Evolutionary conservation across 92 coral and sea anemone genomes (phyloP), one percentile per base, ranked within the genome.

Genomic region (Epizoanthus fatuus): DNA sequence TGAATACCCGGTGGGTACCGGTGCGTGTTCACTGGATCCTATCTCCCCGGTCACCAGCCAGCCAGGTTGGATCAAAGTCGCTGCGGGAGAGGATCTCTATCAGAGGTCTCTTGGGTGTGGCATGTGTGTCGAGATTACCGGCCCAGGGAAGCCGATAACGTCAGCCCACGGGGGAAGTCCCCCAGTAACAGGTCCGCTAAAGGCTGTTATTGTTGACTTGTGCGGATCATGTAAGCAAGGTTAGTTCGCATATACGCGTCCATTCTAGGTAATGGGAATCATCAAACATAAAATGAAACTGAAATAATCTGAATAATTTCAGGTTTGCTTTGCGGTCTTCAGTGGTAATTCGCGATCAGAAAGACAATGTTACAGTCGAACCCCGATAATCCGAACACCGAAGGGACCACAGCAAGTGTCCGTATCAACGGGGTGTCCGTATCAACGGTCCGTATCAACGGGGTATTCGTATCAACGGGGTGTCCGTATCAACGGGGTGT

Each of bases 31-130:
- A 55, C 75, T 94, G 58, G 95, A 91, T 40, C 98, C 95, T 15
- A 73, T 87, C 10, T 83, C 97, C 42, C 98, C 98, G 32, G 73
- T 94, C 17, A 83, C 67, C 65, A 89, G 80, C 4, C 91, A 90
- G 40, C 93, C 92, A 29, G 95, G 86, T 2, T 91, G 95, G 95
- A 91, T 94, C 35, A 86, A 72, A 75, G 98, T 94, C 25, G 98
- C 98, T 60, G 98, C 98, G 32, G 94, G 98, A 14, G 15, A 84
- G 79, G 89, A 79, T 19, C 92, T 91, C 44, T 94, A 80, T 54
- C 95, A 89, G 65, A 45, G 78, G 90, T 94, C 98, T 4, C 86
- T 94, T 40, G 98, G 98, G 22, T 94, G 98, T 74, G 98, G 95
- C 35, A 89, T 94, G 95, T 94, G 98, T 63, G 72, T 92, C 8